phyloP scores from a whole-genome alignment of 30 jellyfish, hydroid and myxozoan species.

The Aurelia coerulea region DNA sequence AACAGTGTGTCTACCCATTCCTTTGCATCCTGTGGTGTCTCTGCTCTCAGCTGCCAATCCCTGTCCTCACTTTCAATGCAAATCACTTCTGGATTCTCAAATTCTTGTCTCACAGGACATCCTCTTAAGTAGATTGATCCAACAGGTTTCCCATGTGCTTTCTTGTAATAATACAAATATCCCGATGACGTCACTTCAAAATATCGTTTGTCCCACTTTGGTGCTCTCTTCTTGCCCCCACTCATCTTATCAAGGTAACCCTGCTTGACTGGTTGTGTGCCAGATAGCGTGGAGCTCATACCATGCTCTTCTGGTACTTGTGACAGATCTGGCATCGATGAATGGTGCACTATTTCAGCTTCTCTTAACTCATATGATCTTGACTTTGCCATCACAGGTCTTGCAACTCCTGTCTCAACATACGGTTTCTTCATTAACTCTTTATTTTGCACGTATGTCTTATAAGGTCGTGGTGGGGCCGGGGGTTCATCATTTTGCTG shows the following conservation, averaged over 20 bases:
- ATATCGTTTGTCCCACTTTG: constrained; percentile 88
- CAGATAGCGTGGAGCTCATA: constrained; percentile 8
- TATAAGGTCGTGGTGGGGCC: constrained; percentile 42
- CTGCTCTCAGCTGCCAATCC: constrained; percentile 85
- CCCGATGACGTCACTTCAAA: constrained; percentile 90
- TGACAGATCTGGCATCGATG: constrained; percentile 41
- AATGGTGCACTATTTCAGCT: constrained; percentile 53
- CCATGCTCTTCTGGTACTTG: constrained; percentile 19
- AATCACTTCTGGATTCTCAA: constrained; percentile 54
- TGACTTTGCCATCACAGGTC: constrained; percentile 16
- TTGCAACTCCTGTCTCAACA: constrained; percentile 4
- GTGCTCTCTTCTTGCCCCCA: constrained; percentile 90
- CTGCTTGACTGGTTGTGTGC: constrained; percentile 62
- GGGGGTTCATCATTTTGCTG: not conserved
- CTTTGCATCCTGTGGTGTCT: constrained; percentile 53
- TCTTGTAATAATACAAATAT: constrained; percentile 74
- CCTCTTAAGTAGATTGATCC: constrained; percentile 89
- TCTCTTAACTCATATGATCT: constrained; percentile 31
- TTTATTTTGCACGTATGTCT: not conserved
- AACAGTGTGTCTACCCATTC: constrained; percentile 80
- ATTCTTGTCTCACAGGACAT: constrained; percentile 78
- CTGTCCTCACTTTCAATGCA: constrained; percentile 75
- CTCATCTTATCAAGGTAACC: constrained; percentile 87
- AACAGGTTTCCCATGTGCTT: constrained; percentile 76
- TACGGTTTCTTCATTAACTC: not conserved